These are phyloP conservation scores for Solenopsis invicta DNA, from an alignment of 1,140 invertebrate species.

Conservation along the genomic window DNA sequence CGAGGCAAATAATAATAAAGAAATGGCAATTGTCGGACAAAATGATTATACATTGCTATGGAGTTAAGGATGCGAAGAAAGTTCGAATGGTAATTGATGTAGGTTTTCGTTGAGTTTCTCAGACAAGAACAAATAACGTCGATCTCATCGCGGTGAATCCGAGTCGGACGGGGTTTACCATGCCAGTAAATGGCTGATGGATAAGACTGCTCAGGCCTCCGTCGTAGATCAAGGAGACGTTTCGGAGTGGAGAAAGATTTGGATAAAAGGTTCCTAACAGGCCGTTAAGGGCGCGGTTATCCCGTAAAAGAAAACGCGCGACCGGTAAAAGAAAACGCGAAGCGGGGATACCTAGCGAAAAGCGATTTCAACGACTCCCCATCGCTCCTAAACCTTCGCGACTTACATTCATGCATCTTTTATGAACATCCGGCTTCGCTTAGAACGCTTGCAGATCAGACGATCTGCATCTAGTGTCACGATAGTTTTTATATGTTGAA, in stretches of 20 bases:
- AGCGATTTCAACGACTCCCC: constrained; percentile 39
- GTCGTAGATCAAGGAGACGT: constrained; percentile 74
- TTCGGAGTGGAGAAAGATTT: constrained; percentile 65
- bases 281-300: constrained; percentile 58
- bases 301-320: constrained; percentile 63
- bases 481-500: background rate
- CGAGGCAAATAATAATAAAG: background rate
- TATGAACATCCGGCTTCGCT: constrained; percentile 18
- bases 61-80: constrained; percentile 4
- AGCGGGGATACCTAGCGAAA: background rate
- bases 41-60: background rate
- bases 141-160: constrained; percentile 60
- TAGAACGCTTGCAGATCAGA: background rate
- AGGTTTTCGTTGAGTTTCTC: constrained; percentile 33
- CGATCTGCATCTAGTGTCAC: background rate
- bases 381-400: constrained; percentile 33
- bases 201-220: constrained; percentile 72
- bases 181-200: constrained; percentile 75
- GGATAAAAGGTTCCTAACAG: constrained; percentile 72
- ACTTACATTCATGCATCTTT: constrained; percentile 39
- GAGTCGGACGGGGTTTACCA: constrained; percentile 72
- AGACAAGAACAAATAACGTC: constrained; percentile 74
- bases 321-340: constrained; percentile 30
- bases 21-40: background rate
- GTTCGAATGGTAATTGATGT: constrained; percentile 53